These are phyloP conservation scores for Campopleginae sp. DNA, from an alignment of 2,888 invertebrate species.

Conservation along the genomic window DNA sequence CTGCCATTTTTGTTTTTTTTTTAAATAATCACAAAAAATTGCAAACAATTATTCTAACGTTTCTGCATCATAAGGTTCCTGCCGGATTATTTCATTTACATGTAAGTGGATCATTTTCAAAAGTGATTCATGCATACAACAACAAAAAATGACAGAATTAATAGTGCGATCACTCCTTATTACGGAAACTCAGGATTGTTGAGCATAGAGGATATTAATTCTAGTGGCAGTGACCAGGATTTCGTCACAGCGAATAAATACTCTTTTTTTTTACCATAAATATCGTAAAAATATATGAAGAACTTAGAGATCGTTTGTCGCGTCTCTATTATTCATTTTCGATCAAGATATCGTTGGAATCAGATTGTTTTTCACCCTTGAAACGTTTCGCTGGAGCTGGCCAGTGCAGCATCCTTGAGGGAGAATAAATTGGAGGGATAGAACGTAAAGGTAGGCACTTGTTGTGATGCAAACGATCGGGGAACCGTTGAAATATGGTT, in stretches of 20 bases:
- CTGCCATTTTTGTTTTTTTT: neutral
- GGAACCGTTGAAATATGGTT: constrained; percentile 53
- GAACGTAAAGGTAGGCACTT: constrained; percentile 38
- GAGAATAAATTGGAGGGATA: neutral
- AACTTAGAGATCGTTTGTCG: neutral
- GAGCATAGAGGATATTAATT: neutral
- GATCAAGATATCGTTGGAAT: constrained; percentile 42
- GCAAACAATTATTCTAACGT: neutral
- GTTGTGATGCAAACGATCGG: constrained; percentile 50
- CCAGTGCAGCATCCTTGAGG: constrained; percentile 35
- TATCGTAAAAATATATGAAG: neutral
- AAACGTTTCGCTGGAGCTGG: constrained; percentile 22
- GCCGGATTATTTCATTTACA: neutral
- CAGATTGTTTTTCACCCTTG: constrained; percentile 33
- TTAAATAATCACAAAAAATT: neutral
- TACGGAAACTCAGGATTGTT: neutral
- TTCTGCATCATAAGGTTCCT: neutral
- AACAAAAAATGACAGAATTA: neutral
- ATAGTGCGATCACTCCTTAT: neutral
- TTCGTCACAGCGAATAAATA: neutral
- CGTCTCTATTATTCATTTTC: constrained; percentile 14
- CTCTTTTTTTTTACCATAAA: neutral
- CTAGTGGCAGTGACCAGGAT: neutral
- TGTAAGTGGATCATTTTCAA: neutral
- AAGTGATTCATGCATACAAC: neutral